phyloP scores from a whole-genome alignment of 2,888 invertebrate species.

The Drosophila neotestacea region DNA sequence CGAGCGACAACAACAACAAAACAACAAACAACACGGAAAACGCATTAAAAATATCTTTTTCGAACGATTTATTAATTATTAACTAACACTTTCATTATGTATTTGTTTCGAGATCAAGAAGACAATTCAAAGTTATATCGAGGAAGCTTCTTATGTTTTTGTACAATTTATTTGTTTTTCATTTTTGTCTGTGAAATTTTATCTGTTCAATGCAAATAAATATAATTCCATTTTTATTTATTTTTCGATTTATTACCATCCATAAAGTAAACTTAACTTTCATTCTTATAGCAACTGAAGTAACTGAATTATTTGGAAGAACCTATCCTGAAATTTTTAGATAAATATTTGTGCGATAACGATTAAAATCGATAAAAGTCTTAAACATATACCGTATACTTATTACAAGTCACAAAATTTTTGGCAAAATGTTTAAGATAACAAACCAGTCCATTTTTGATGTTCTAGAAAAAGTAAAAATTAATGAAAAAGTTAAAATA shows the following conservation, averaged over 20 bases:
- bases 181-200: slow-evolving; percentile 7
- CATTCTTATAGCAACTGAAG: slow-evolving; percentile 6
- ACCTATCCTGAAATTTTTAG: slow-evolving; percentile 59
- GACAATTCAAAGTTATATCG: slow-evolving; percentile 7
- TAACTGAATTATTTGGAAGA: slow-evolving; percentile 20
- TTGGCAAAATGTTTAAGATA: slow-evolving; percentile 38
- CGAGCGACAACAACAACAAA: slow-evolving; percentile 29
- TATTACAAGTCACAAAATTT: slow-evolving; percentile 26
- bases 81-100: slow-evolving; percentile 29
- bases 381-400: slow-evolving; percentile 25
- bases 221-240: slow-evolving; percentile 39
- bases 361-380: background rate
- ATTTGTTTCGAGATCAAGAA: slow-evolving; percentile 22
- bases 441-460: slow-evolving; percentile 70
- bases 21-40: slow-evolving; percentile 1
- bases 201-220: slow-evolving; percentile 25
- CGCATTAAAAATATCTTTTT: slow-evolving; percentile 24
- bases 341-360: slow-evolving; percentile 55
- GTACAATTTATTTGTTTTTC: slow-evolving; percentile 14
- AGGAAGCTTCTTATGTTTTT: slow-evolving; percentile 17
- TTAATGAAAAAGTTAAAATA: slow-evolving; percentile 15
- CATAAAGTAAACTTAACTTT: slow-evolving; percentile 44
- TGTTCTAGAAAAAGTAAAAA: slow-evolving; percentile 60
- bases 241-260: slow-evolving; percentile 2
- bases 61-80: slow-evolving; percentile 32